Evolutionary conservation across 2,113 vertebrate species (phyloP).

Genomic region (Meles meles): DNA sequence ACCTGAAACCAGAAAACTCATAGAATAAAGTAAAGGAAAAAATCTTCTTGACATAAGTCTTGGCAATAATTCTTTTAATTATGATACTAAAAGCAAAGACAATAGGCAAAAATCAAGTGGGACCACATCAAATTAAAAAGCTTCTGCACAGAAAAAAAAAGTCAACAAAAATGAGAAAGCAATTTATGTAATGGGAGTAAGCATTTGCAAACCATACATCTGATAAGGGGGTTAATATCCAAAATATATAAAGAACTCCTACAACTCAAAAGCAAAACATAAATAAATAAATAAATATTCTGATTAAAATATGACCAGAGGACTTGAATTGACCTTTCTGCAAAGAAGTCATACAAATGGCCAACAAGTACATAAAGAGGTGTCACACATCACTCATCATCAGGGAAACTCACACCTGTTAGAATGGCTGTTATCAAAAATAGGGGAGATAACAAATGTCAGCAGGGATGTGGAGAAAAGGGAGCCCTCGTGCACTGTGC

Average conservation of each 20-base stretch:
- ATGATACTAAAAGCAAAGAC: background rate
- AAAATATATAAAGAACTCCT: background rate
- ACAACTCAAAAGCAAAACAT: background rate
- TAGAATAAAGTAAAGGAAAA: background rate
- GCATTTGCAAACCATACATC: background rate
- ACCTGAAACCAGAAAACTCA: background rate
- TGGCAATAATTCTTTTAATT: background rate
- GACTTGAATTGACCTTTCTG: background rate
- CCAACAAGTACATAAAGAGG: background rate
- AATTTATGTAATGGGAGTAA: background rate
- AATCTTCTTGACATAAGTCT: background rate
- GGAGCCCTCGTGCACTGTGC: background rate
- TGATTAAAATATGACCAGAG: background rate
- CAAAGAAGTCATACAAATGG: background rate
- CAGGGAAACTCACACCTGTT: background rate
- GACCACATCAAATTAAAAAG: background rate
- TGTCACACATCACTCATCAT: background rate
- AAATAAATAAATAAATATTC: background rate
- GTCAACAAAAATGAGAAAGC: background rate
- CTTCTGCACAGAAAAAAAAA: background rate
- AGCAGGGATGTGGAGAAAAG: background rate
- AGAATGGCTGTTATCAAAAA: background rate
- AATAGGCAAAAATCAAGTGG: background rate
- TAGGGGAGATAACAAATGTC: background rate
- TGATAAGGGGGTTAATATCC: background rate